Conservation (phyloP, 2,113 vertebrate species). For the Poecile atricapillus region DNA sequence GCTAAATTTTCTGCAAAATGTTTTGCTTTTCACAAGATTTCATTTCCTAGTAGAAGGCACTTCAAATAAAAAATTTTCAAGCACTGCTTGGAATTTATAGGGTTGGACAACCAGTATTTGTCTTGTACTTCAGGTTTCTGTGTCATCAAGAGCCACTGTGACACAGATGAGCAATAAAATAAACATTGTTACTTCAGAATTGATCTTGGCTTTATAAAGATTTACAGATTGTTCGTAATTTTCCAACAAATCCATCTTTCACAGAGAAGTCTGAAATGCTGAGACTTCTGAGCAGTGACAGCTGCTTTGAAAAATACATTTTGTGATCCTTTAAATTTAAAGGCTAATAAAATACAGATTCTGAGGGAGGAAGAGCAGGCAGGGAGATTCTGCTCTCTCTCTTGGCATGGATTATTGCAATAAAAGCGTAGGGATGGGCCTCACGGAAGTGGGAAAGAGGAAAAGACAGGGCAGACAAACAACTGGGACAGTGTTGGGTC, state of each 20-base stretch:
- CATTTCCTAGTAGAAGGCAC: not conserved
- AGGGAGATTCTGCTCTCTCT: not conserved
- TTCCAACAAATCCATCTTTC: conserved; percentile 19
- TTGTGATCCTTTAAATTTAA: not conserved
- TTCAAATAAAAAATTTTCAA: not conserved
- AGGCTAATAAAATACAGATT: not conserved
- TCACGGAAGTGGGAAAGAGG: not conserved
- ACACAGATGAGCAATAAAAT: conserved; percentile 44
- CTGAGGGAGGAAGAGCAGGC: not conserved
- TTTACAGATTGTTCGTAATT: not conserved
- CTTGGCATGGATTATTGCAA: not conserved
- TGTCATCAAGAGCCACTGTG: not conserved
- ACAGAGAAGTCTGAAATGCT: not conserved
- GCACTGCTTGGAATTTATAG: not conserved
- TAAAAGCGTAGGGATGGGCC: not conserved
- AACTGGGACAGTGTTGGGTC: accelerated
- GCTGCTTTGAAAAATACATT: not conserved
- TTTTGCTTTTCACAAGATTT: not conserved
- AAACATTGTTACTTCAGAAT: not conserved
- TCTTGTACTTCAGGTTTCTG: not conserved
- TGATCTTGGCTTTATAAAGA: conserved; percentile 9
- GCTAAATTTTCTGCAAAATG: not conserved
- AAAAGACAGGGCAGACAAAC: not conserved
- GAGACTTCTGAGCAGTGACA: not conserved
- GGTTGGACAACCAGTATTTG: not conserved